Conservation (phyloP, 1,140 invertebrate genomes). For the Anthonomus grandis region DNA sequence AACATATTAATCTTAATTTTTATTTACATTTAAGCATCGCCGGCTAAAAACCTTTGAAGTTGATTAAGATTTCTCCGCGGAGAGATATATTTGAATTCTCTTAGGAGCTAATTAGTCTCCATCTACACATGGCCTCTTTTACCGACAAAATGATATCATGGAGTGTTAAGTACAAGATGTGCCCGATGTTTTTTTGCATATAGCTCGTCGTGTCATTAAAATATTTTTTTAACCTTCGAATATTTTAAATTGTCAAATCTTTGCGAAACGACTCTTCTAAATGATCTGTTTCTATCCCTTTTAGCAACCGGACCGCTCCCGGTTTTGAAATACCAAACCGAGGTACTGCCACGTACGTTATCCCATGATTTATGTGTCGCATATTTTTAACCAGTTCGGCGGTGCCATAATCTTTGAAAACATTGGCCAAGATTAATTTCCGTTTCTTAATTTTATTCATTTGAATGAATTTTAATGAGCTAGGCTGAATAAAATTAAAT, state of each 20-base stretch:
- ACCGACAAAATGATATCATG: slow-evolving; percentile 19
- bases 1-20: slow-evolving; percentile 22
- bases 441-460: slow-evolving; percentile 35
- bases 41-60: slow-evolving; percentile 24
- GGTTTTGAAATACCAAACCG: slow-evolving; percentile 36
- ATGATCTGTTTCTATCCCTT: no score
- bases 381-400: slow-evolving; percentile 37
- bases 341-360: slow-evolving; percentile 23
- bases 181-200: no score
- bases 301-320: slow-evolving; percentile 29
- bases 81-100: slow-evolving; percentile 26
- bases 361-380: slow-evolving; percentile 32
- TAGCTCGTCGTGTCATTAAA: no score
- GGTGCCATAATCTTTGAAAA: slow-evolving; percentile 31
- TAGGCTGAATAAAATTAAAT: slow-evolving; percentile 9
- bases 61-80: slow-evolving; percentile 22
- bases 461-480: slow-evolving; percentile 34
- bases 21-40: slow-evolving; percentile 19
- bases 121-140: slow-evolving; percentile 23
- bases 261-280: no score
- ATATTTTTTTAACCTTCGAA: no score
- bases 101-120: slow-evolving; percentile 20
- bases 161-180: slow-evolving; percentile 13
- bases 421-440: slow-evolving; percentile 29
- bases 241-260: no score